These are phyloP conservation scores for Fulmarus glacialis DNA, from an alignment of 2,113 vertebrate genomes.

Conservation along the genomic window DNA sequence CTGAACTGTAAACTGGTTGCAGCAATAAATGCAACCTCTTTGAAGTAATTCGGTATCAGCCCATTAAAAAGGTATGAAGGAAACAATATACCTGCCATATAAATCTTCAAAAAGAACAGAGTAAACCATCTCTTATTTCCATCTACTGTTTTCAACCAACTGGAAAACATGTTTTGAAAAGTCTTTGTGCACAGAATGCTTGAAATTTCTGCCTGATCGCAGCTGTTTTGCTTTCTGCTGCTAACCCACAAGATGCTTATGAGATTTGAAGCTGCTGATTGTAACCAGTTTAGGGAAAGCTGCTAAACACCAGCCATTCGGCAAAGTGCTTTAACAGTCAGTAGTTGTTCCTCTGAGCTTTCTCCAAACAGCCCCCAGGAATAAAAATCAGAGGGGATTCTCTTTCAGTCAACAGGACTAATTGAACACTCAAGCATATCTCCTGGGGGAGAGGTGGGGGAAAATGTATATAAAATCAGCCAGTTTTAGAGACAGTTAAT, in stretches of 20 bases:
- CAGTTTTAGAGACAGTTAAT: not conserved
- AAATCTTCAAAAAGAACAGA: not conserved
- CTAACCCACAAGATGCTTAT: not conserved
- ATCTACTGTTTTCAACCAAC: not conserved
- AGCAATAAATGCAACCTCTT: not conserved
- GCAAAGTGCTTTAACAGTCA: constrained; percentile 8
- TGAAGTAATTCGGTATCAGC: not conserved
- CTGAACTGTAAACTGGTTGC: not conserved
- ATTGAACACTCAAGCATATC: not conserved
- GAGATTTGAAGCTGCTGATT: not conserved
- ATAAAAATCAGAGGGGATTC: not conserved
- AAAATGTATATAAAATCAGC: not conserved
- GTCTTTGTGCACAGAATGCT: not conserved
- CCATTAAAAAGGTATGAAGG: not conserved
- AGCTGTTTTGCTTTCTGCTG: not conserved
- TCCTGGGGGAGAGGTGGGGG: not conserved
- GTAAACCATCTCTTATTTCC: not conserved
- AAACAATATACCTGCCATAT: not conserved
- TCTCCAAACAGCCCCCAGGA: not conserved
- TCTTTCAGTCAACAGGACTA: not conserved
- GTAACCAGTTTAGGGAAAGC: not conserved
- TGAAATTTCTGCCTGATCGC: not conserved
- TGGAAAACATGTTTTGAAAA: not conserved
- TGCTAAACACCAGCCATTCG: not conserved
- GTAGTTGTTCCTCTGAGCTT: not conserved